These are phyloP conservation scores for Microtus richardsoni DNA, from an alignment of 2,113 vertebrate genomes.

Conservation along the genomic window DNA sequence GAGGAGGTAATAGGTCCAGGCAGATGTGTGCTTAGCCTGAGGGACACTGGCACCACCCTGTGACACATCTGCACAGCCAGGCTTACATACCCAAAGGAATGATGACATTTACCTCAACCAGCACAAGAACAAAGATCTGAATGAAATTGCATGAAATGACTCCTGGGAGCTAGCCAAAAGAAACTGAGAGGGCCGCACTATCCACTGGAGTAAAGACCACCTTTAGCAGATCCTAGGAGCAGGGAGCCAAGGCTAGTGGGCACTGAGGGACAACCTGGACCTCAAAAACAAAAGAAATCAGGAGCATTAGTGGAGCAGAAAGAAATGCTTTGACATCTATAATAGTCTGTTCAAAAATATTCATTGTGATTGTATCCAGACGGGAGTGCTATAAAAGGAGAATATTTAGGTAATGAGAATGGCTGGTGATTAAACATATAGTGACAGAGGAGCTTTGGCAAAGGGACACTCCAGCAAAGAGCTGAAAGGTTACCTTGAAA, in stretches of 20 bases:
- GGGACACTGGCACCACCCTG: not conserved
- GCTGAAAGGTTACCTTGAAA: not conserved
- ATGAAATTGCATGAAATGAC: not conserved
- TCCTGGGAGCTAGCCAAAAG: not conserved
- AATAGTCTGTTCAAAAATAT: not conserved
- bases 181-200: not conserved
- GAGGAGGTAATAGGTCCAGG: too few species aligned
- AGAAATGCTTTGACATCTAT: not conserved
- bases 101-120: not conserved
- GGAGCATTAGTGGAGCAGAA: not conserved
- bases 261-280: not conserved
- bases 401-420: slow-evolving; percentile 23
- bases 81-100: not conserved
- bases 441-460: not conserved
- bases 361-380: not conserved
- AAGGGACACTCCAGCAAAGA: not conserved
- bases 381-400: not conserved
- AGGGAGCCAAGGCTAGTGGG: not conserved
- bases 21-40: not conserved
- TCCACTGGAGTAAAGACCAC: not conserved
- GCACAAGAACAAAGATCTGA: not conserved
- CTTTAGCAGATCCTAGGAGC: not conserved
- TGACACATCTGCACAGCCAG: not conserved
- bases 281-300: not conserved
- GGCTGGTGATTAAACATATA: not conserved